Percentiles rank a stretch among this genome's conserved stretches.
phyloP scores from a whole-genome alignment of 2,888 invertebrate genomes.

The Nomada hirtipes region DNA sequence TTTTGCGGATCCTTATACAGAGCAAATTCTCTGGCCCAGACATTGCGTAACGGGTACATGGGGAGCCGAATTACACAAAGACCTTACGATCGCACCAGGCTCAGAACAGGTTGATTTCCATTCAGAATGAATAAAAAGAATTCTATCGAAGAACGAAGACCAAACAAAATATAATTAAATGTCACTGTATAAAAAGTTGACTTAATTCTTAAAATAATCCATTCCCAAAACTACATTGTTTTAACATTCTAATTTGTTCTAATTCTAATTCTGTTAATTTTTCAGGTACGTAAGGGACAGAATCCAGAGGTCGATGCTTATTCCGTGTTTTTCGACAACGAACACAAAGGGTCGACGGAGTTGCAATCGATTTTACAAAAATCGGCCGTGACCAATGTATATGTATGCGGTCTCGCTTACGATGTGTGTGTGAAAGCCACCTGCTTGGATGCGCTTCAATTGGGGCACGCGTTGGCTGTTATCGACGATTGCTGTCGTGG shows the following conservation, averaged over 20 bases:
- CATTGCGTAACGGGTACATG: slow-evolving; percentile 97
- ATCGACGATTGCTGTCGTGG: slow-evolving; percentile 97
- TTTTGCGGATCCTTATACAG: slow-evolving; percentile 93
- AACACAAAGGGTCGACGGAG: slow-evolving; percentile 91
- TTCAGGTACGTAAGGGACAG: slow-evolving; percentile 92
- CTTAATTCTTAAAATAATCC: too few relatives aligned
- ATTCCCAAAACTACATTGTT: too few relatives aligned
- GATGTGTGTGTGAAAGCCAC: slow-evolving; percentile 97
- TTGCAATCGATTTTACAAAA: slow-evolving; percentile 91
- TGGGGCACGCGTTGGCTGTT: slow-evolving; percentile 94
- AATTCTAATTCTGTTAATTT: background rate
- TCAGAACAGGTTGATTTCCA: slow-evolving; percentile 86
- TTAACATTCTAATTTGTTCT: background rate
- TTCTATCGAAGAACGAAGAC: background rate
- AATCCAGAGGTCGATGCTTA: slow-evolving; percentile 97
- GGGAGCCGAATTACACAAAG: slow-evolving; percentile 96
- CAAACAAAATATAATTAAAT: background rate
- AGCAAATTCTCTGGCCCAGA: slow-evolving; percentile 96
- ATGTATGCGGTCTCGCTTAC: slow-evolving; percentile 96
- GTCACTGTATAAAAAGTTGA: too few relatives aligned
- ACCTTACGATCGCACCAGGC: slow-evolving; percentile 92
- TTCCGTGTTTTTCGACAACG: slow-evolving; percentile 98
- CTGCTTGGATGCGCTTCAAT: slow-evolving; percentile 92
- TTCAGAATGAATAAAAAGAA: background rate
- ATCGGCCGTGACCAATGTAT: slow-evolving; percentile 94